These are phyloP conservation scores for Pelecanoides urinatrix DNA, from an alignment of 2,113 vertebrate species.

Conservation along the genomic window DNA sequence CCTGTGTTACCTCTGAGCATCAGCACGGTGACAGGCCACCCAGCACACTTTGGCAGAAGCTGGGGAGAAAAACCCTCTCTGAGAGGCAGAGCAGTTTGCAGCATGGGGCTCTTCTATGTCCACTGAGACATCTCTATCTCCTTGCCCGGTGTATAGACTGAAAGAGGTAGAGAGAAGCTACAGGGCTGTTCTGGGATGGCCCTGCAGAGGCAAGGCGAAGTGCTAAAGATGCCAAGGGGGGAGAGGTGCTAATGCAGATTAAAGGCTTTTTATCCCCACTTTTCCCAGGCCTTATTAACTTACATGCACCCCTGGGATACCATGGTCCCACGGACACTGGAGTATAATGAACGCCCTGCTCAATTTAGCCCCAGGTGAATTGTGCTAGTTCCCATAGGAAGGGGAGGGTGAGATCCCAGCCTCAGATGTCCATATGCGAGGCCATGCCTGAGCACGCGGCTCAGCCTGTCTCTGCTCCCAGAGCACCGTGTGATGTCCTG, in stretches of 20 bases:
- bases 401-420: background rate
- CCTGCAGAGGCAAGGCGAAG: background rate
- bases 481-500: background rate
- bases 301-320: too few relatives aligned
- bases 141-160: fast-evolving
- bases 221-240: fast-evolving
- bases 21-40: background rate
- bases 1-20: background rate
- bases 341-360: background rate
- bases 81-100: background rate
- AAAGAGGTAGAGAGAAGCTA: background rate
- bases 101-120: background rate
- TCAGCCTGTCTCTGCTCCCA: background rate
- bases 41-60: background rate
- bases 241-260: background rate
- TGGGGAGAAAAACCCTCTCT: background rate
- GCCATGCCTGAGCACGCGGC: background rate
- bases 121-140: background rate
- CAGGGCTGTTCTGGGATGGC: background rate
- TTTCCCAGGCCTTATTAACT: background rate
- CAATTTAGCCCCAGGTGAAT: background rate
- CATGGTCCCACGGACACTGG: background rate
- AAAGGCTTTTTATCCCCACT: background rate
- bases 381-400: fast-evolving
- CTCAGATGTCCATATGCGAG: background rate